Evolutionary conservation across 1,140 invertebrate genomes (phyloP).

Genomic region (Stratiolaelaps scimitus): DNA sequence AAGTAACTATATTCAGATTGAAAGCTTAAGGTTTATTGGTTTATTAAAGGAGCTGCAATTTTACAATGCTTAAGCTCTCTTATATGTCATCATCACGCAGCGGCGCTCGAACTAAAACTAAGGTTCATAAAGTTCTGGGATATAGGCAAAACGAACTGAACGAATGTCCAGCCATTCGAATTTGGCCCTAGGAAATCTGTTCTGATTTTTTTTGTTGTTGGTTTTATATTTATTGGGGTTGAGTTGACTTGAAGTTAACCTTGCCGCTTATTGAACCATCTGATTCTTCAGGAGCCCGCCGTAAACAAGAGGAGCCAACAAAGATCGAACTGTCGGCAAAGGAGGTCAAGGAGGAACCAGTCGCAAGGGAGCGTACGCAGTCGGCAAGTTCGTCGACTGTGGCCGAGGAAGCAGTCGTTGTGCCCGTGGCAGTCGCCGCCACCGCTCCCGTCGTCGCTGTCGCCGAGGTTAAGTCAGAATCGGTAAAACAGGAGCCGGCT

Average conservation of each 20-base stretch:
- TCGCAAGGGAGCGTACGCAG: constrained; percentile 11
- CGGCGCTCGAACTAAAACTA: no score
- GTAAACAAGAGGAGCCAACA: constrained; percentile 23
- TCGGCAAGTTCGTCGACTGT: constrained; percentile 11
- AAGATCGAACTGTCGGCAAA: constrained; percentile 25
- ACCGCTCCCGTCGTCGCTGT: no score
- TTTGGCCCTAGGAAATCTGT: no score
- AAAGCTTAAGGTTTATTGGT: no score
- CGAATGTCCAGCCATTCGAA: no score
- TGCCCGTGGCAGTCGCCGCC: background rate
- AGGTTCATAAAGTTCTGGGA: no score
- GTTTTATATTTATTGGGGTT: background rate
- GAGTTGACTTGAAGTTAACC: background rate
- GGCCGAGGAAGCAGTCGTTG: background rate
- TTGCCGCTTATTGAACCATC: background rate
- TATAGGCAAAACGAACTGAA: no score
- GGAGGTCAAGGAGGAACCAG: constrained; percentile 32
- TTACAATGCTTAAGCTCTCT: no score
- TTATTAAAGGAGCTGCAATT: no score
- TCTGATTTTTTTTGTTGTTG: no score
- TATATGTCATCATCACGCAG: no score
- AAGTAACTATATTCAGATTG: no score
- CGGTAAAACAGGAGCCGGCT: background rate
- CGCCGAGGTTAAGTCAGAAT: background rate
- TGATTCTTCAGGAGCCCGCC: constrained; percentile 9